Evolutionary conservation across 2,113 vertebrate species (phyloP).

Genomic region (Pantherophis guttatus): DNA sequence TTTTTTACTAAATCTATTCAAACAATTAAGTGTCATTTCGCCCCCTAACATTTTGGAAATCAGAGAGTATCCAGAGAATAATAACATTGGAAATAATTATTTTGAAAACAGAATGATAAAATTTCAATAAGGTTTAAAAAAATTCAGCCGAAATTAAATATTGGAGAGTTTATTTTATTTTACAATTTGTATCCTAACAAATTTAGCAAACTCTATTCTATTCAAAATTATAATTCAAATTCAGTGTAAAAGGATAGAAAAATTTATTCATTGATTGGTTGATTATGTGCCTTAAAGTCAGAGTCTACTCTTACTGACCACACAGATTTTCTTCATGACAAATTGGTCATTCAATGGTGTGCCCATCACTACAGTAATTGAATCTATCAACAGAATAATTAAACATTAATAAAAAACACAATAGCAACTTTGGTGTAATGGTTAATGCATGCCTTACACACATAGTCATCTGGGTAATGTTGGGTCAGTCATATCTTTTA

Average conservation of each 20-base stretch:
- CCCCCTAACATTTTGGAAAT: neutral
- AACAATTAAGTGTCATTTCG: neutral
- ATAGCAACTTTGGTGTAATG: neutral
- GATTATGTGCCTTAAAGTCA: neutral
- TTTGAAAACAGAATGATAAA: neutral
- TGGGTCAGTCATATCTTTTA: neutral
- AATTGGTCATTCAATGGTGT: neutral
- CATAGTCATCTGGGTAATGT: neutral
- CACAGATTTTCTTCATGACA: neutral
- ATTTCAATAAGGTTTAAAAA: neutral
- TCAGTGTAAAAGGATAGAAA: neutral
- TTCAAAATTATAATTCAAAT: neutral
- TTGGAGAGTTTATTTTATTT: neutral
- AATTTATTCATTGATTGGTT: neutral
- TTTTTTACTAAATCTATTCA: neutral
- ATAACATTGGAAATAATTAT: neutral
- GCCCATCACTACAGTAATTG: neutral
- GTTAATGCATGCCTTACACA: neutral
- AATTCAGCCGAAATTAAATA: neutral
- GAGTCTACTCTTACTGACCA: neutral
- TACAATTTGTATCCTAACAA: neutral
- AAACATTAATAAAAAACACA: neutral
- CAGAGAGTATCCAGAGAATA: neutral
- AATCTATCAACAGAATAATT: neutral
- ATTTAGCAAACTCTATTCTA: neutral